Conservation (phyloP, 2,797 vertebrate genomes). For the Xerus rutilus region DNA sequence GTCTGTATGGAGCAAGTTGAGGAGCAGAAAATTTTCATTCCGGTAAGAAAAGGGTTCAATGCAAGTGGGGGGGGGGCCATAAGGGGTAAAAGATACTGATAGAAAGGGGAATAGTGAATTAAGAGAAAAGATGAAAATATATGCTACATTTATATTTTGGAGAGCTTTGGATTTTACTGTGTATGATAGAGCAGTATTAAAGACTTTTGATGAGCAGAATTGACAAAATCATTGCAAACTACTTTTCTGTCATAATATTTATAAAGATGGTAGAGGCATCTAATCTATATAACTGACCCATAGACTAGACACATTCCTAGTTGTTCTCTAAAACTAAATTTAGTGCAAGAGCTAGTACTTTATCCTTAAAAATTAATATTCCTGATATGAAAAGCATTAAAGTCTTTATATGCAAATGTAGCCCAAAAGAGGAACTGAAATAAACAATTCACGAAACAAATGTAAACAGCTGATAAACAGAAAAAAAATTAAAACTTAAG, state of each 20-base stretch:
- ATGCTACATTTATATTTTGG: background rate
- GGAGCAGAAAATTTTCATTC: conserved; percentile 16
- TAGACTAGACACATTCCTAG: background rate
- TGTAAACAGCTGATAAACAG: background rate
- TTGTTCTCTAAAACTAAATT: conserved; percentile 53
- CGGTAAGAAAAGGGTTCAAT: background rate
- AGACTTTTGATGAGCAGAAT: background rate
- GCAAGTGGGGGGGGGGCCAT: background rate
- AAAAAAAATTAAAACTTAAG: background rate
- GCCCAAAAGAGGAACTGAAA: background rate
- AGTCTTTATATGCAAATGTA: background rate
- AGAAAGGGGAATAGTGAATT: background rate
- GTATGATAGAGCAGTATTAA: background rate
- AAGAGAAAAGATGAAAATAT: conserved; percentile 15
- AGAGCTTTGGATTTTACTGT: conserved; percentile 11
- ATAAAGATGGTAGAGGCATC: conserved; percentile 32
- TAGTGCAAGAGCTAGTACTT: background rate
- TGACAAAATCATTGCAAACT: background rate
- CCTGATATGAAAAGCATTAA: conserved; percentile 16
- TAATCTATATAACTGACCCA: conserved; percentile 2
- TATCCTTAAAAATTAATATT: background rate
- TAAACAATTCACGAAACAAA: background rate
- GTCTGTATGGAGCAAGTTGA: background rate
- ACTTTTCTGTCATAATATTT: conserved; percentile 18
- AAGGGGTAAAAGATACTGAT: background rate